Base-by-base conservation (phyloP, 2,888 invertebrate genomes). In the Nemotelus pantherinus region DNA sequence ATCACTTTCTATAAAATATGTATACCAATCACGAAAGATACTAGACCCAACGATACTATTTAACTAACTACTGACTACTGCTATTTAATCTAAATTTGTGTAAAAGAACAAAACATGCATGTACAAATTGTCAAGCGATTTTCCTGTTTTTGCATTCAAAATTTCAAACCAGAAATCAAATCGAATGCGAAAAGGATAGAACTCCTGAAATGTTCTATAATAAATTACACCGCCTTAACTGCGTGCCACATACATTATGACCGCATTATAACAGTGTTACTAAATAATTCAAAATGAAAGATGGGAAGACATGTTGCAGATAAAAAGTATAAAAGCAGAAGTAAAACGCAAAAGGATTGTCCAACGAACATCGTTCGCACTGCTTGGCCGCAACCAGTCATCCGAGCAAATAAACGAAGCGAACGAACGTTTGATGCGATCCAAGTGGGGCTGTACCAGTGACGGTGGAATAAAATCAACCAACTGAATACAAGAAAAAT, bases 201-300 rank as follows among this genome's bases (percentile, higher is more conserved):
- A 53, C 43, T 43, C 55, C 41, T 55, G 68, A 77, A 76, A 78
- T 78, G 79, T 78, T 78, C 75, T 77, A 77, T 74, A 79, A 79
- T 79, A 79, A 79, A 79, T 79, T 78, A 79, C 76, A 76, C 77
- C 78, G 71, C 67, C 78, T 78, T 78, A 78, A 68, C 63, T 78
- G 78, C 77, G 75, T 79, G 79, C 78, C 75, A 79, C 78, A 79
- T 79, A 78, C 70, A 79, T 79, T 79, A 79, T 79, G 78, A 79
- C 77, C 79, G 77, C 79, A 79, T 79, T 79, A 79, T 79, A 77
- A 79, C 78, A 50, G 77, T 77, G 74, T 79, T 79, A 77, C 78
- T 79, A 79, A 79, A 79, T 79, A 77, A 78, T 79, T 79, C 79
- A 79, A 78, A 79, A 77, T 65, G 68, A 77, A 77, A 77, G 68